These are phyloP conservation scores for Colostygia pectinataria DNA, from an alignment of 2,888 invertebrate genomes.

Conservation along the genomic window DNA sequence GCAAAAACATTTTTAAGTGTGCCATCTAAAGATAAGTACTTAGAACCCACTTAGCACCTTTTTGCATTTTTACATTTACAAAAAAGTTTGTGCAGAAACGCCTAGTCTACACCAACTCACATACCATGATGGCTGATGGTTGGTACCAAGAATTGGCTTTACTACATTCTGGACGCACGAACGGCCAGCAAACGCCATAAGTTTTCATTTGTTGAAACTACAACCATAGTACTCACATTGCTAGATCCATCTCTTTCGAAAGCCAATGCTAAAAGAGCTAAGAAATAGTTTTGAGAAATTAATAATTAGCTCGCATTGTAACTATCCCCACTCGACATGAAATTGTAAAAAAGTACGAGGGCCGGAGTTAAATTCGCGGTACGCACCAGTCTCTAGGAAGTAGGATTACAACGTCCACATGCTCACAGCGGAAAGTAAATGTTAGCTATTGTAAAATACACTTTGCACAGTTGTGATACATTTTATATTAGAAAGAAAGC, in stretches of 20 bases:
- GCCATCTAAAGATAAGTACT: not conserved
- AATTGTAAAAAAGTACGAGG: slow-evolving; percentile 29
- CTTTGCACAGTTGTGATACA: slow-evolving; percentile 9
- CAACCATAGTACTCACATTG: slow-evolving; percentile 16
- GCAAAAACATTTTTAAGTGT: not conserved
- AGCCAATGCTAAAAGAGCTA: slow-evolving; percentile 19
- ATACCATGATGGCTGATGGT: slow-evolving; percentile 9
- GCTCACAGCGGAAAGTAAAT: slow-evolving; percentile 8
- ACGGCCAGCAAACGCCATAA: not conserved
- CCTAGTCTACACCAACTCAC: not conserved
- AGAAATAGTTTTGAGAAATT: slow-evolving; percentile 37
- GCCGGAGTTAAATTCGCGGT: slow-evolving; percentile 41
- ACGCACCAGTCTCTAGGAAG: slow-evolving; percentile 41
- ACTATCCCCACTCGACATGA: slow-evolving; percentile 29
- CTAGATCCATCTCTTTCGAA: slow-evolving; percentile 16
- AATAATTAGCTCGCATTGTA: slow-evolving; percentile 34
- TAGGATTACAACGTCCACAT: slow-evolving; percentile 41
- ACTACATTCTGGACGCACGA: not conserved
- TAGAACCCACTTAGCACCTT: slow-evolving; percentile 25
- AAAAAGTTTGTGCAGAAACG: slow-evolving; percentile 7
- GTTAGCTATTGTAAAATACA: slow-evolving; percentile 2
- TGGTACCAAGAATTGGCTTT: not conserved
- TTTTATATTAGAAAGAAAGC: slow-evolving; percentile 1
- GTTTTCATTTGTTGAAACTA: slow-evolving; percentile 11
- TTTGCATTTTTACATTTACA: slow-evolving; percentile 12